Evolutionary conservation across 2,113 vertebrate genomes (phyloP).

Genomic region (Mormyrus lacerda): DNA sequence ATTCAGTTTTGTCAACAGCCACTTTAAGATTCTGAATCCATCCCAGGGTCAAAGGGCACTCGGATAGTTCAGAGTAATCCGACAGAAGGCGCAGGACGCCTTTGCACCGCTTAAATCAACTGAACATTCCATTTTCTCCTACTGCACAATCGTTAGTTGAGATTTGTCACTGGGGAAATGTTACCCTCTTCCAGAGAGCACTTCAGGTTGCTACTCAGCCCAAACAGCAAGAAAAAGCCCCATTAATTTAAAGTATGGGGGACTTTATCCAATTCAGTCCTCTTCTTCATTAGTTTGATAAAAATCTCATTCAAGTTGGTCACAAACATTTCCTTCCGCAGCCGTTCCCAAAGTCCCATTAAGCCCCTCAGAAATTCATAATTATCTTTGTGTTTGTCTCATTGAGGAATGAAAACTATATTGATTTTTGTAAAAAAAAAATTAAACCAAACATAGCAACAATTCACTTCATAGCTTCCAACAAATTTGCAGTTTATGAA

Average conservation of each 20-base stretch:
- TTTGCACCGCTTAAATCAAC: not conserved
- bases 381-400: conserved; percentile 3
- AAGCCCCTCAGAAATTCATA: not conserved
- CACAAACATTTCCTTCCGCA: not conserved
- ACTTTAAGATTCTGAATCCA: not conserved
- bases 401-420: not conserved
- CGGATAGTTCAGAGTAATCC: not conserved
- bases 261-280: not conserved
- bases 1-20: not conserved
- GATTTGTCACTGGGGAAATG: not conserved
- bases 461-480: not conserved
- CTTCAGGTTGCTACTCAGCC: not conserved
- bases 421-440: not conserved
- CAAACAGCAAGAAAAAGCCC: conserved; percentile 1
- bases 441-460: not conserved
- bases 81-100: not conserved
- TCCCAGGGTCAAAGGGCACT: not conserved
- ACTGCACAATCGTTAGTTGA: not conserved
- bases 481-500: not conserved
- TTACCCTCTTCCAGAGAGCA: not conserved
- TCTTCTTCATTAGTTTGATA: conserved; percentile 11
- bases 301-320: conserved; percentile 7
- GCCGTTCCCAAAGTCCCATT: not conserved
- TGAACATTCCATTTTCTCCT: not conserved
- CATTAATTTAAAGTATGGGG: not conserved